Base-by-base conservation (phyloP, 2,113 vertebrate species). In the Oncorhynchus mykiss region DNA sequence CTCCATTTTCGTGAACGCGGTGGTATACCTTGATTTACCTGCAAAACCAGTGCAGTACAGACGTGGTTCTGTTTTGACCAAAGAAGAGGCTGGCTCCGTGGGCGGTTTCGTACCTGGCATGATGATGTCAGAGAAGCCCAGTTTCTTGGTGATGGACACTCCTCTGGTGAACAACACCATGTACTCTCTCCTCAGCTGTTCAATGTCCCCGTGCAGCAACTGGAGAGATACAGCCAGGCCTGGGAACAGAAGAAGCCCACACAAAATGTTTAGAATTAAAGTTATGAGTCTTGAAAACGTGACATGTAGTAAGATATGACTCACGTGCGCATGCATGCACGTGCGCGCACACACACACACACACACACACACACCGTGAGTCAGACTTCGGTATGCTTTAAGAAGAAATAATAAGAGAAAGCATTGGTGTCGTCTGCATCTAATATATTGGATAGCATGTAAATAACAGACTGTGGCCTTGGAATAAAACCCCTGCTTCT, bases 101-200 rank as follows among this genome's bases (percentile, higher is more conserved):
- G 29, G 18, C 2, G 3, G 20, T 48, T 49, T n/a, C 65, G 85
- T 91, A 99, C 98, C 98, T 89, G 97, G 98, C 98, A 99, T 99
- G 80, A 99, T 99, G 88, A 99, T 91, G 80, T 98, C 97, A 67
- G 98, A 98, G 88, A 99, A 99, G 75, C 98, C 98, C 86, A 99
- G 90, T 83, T 99, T 99, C 84, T 94, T 94, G 75, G 97, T 98
- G 87, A 99, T 96, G 74, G 97, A 97, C 64, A 99, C 94, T 27
- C 97, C 98, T 4, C 97, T 94, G 14, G 96, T 96, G 91, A 99
- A 99, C 60, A 98, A 94, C 1, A 96, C 96, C 77, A 96, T 95
- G 84, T 97, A 97, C 67, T 99, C 98, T 71, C 98, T 94, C 73
- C 96, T 92, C 77, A 99, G 95, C 89, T 98, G 97, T 75, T 99